A percentile compares a stretch with the other conserved stretches of the same genome.
phyloP scores from a whole-genome alignment of 2,888 invertebrate genomes.

The Cerceris rybyensis region DNA sequence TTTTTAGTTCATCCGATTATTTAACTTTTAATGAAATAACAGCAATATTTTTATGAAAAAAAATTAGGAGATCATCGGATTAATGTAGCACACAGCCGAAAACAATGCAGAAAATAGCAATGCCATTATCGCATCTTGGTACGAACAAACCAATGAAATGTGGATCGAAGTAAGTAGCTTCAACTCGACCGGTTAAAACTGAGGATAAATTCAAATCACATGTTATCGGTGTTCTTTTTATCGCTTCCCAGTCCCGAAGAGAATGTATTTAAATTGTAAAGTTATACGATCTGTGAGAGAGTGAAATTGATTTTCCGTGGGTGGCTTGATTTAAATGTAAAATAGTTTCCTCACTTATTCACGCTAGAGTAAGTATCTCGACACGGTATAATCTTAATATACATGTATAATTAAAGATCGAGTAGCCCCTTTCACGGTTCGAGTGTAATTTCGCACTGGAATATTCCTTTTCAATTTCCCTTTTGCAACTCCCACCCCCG shows the following conservation, averaged over 20 bases:
- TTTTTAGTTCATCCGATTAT: too few relatives aligned
- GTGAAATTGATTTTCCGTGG: slow-evolving; percentile 42
- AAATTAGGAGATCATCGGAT: too few relatives aligned
- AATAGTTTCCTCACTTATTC: slow-evolving; percentile 23
- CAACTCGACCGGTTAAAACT: background rate
- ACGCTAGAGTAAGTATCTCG: background rate
- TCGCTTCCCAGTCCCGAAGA: background rate
- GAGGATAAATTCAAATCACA: background rate
- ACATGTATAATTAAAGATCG: background rate
- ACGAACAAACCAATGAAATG: too few relatives aligned
- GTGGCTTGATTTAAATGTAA: slow-evolving; percentile 53
- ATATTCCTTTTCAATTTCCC: background rate
- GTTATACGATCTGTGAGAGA: slow-evolving; percentile 1
- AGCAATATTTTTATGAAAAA: too few relatives aligned
- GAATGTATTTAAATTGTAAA: slow-evolving; percentile 49
- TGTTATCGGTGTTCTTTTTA: slow-evolving; percentile 27
- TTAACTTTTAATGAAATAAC: too few relatives aligned
- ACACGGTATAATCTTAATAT: slow-evolving; percentile 2
- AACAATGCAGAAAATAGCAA: too few relatives aligned
- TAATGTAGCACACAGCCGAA: too few relatives aligned
- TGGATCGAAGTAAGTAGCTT: background rate
- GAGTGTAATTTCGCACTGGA: background rate
- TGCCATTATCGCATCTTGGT: too few relatives aligned
- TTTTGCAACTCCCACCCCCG: background rate
- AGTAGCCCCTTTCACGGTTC: background rate